Evolutionary conservation across 2,113 vertebrate species (phyloP).

Genomic region (Hyperopisus bebe): DNA sequence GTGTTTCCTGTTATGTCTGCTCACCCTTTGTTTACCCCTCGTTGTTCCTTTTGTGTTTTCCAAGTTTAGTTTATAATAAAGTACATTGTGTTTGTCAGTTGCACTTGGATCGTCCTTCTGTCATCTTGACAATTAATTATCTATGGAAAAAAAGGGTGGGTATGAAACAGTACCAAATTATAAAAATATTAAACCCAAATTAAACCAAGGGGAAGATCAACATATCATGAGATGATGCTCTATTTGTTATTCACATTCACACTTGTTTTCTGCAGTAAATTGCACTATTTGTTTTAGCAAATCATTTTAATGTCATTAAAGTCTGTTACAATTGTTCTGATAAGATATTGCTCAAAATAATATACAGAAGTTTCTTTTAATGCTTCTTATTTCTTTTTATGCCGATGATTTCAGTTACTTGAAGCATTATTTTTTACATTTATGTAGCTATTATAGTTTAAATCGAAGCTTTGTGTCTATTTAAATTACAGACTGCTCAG

Average conservation of each 20-base stretch:
- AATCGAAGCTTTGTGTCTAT: not conserved
- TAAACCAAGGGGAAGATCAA: not conserved
- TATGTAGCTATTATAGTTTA: not conserved
- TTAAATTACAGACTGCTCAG: not conserved
- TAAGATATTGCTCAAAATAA: not conserved
- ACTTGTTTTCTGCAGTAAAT: not conserved
- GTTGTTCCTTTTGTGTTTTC: no score
- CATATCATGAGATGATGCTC: not conserved
- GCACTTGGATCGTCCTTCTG: no score
- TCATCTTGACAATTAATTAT: not conserved
- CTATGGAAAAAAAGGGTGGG: no score
- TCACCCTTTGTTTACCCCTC: no score
- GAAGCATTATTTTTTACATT: not conserved
- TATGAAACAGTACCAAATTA: no score
- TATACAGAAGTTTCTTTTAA: not conserved
- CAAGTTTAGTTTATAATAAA: no score
- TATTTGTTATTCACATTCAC: not conserved
- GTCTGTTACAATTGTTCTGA: not conserved
- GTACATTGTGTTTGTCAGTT: no score
- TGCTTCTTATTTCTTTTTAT: not conserved
- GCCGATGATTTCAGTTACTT: not conserved
- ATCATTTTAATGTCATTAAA: not conserved
- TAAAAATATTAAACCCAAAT: not conserved
- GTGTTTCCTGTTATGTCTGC: no score
- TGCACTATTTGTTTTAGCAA: not conserved